phyloP scores from a whole-genome alignment of 2,113 vertebrate species.

The Callospermophilus lateralis region DNA sequence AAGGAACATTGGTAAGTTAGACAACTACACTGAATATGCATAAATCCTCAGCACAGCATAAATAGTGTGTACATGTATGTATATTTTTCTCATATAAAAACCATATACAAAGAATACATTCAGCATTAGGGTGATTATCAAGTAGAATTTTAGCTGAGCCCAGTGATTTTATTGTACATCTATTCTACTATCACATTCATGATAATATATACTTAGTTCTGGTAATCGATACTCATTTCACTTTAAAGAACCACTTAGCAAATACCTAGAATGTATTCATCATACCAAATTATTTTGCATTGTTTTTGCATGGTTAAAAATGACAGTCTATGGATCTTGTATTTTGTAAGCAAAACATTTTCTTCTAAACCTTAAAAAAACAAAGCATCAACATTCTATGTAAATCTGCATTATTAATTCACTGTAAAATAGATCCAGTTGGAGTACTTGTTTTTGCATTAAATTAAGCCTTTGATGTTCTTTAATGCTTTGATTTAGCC shows the following conservation, averaged over 20 bases:
- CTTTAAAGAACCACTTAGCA: constrained; percentile 36
- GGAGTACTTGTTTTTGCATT: constrained; percentile 91
- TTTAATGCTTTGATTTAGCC: constrained; percentile 91
- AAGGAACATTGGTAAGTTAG: neutral
- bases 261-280: constrained; percentile 57
- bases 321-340: constrained; percentile 36
- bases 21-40: neutral
- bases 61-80: neutral
- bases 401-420: constrained; percentile 91
- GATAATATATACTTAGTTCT: constrained; percentile 32
- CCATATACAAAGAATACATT: neutral
- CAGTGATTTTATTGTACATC: neutral
- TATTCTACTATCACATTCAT: constrained; percentile 1
- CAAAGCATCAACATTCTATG: constrained; percentile 83
- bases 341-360: constrained; percentile 78
- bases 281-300: neutral
- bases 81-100: constrained; percentile 37
- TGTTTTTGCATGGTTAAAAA: constrained; percentile 14
- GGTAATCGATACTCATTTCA: neutral
- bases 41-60: neutral
- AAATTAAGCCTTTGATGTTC: constrained; percentile 92
- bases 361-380: constrained; percentile 81
- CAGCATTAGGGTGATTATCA: neutral
- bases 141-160: neutral
- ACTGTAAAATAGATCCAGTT: constrained; percentile 89